Evolutionary conservation across 2,888 invertebrate species (phyloP), one percentile per base, ranked within the genome.

Genomic region (Labia minor): DNA sequence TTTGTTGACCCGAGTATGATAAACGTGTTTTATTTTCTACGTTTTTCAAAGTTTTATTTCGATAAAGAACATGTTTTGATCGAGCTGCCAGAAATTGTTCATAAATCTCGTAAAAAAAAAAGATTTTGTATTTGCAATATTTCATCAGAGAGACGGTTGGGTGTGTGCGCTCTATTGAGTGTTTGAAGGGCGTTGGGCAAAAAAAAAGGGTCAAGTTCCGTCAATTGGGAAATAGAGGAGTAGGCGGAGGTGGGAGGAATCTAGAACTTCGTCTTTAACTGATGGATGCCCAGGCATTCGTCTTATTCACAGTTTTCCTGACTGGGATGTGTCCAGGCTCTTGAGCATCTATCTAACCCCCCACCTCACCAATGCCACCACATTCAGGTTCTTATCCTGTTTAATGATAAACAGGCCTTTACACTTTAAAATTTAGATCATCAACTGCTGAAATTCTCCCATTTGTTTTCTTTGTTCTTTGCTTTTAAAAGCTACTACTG

Each of bases 11-110:
- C 16, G 14, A n/a, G n/a, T 49, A 49, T 49, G 49, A 49, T 49
- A 49, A 49, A 49, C 49, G 49, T 49, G 49, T 49, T 49, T 49
- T 16, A 49, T 14, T 49, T 49, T 49, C 14, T 49, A 14, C 8
- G 49, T 49, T 8, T 49, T 49, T 49, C 49, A 49, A 49, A 49
- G 49, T 49, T 49, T 49, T 49, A 49, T 49, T 49, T 49, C 49
- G 49, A 49, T 49, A 49, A 49, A 49, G 49, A 49, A 49, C 49
- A 49, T 49, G 49, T 49, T 49, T 49, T 49, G 49, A 49, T 49
- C 49, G 49, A 49, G 16, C 49, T 49, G 49, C 49, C 49, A 49
- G 49, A 49, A 49, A 49, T 49, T 49, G 49, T 49, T 49, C 49
- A 49, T 49, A 49, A 49, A 49, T 49, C 49, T 49, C 49, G 49